phyloP scores from a whole-genome alignment of 1,140 invertebrate genomes.

The Pissodes strobi region DNA sequence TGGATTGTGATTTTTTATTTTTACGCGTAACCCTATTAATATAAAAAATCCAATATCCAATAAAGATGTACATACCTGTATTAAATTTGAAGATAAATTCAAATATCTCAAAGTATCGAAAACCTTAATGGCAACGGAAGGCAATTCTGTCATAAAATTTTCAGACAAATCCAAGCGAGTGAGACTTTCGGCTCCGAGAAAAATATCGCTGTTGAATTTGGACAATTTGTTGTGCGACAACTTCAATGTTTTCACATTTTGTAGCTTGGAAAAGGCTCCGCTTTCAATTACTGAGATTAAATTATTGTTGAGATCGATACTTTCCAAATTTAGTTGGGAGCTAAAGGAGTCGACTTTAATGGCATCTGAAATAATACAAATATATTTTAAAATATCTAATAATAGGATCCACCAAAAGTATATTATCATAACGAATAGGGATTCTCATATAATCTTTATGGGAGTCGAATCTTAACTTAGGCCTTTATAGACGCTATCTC shows the following conservation, averaged over 20 bases:
- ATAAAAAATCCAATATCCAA: neutral
- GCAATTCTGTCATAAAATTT: constrained; percentile 83
- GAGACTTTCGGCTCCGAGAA: constrained; percentile 73
- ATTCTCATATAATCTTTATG: too few species aligned
- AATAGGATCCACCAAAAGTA: neutral
- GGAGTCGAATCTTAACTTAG: too few species aligned
- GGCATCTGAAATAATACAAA: constrained; percentile 60
- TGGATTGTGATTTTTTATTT: too few species aligned
- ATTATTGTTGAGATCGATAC: constrained; percentile 78
- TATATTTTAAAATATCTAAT: neutral
- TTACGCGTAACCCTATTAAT: too few species aligned
- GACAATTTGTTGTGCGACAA: constrained; percentile 75
- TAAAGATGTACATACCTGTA: constrained; percentile 62
- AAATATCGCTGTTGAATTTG: constrained; percentile 80
- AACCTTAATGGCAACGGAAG: constrained; percentile 72
- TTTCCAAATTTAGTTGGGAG: constrained; percentile 67
- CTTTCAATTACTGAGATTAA: constrained; percentile 74
- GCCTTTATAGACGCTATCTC: too few species aligned
- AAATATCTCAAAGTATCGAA: constrained; percentile 71
- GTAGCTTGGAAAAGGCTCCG: constrained; percentile 70
- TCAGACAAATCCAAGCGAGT: constrained; percentile 80
- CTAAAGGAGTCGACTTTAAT: constrained; percentile 69
- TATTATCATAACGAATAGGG: too few species aligned
- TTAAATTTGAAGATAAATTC: constrained; percentile 82
- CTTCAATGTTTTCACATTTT: constrained; percentile 69